Base-by-base conservation (phyloP, 2,888 invertebrate species). In the Drosophila silvestris region DNA sequence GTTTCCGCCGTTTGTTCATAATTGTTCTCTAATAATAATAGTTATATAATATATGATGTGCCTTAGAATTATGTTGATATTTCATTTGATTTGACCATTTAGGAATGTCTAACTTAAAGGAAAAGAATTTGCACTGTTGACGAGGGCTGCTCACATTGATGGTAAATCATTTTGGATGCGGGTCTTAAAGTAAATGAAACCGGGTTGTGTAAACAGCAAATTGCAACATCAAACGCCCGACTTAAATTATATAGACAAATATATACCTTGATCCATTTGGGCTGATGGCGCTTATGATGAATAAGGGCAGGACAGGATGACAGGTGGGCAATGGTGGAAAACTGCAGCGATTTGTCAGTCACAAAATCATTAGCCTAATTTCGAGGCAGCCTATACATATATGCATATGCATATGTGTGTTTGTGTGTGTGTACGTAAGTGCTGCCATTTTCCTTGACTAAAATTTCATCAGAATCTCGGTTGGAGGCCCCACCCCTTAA, bases 351-450 rank as follows among this genome's bases (percentile, higher is more conserved):
- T 85, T 85, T 85, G 83, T 79, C 79, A 88, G 88, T 65, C 65
- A 52, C 73, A 50, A 77, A 90, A 85, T 85, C 88, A 85, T 85
- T 85, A 85, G 90, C 90, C 90, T 85, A 90, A 85, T 88, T 85
- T 85, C 62, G n/a, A 60, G 33, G 9, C 33, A 44, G 39, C 28
- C n/a, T 56, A 19, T 12, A 19, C n/a, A n/a, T n/a, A 9, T 52
- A 47, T 54, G 35, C 9, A 26, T 51, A 12, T 52, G 35, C 2
- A 2, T 2, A 26, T 26, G 41, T 41, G 58, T 57, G n/a, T 54
- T 12, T 37, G 28, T 60, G 56, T 60, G 51, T 54, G 58, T 37
- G 51, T 57, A 81, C 63, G 77, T 81, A 79, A 64, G 77, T 79
- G 68, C 60, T 64, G 67, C 71, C 74, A 80, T 89, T 87, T 85